These are phyloP conservation scores for Saccostrea echinata DNA, from an alignment of 1,140 invertebrate genomes.

Conservation along the genomic window DNA sequence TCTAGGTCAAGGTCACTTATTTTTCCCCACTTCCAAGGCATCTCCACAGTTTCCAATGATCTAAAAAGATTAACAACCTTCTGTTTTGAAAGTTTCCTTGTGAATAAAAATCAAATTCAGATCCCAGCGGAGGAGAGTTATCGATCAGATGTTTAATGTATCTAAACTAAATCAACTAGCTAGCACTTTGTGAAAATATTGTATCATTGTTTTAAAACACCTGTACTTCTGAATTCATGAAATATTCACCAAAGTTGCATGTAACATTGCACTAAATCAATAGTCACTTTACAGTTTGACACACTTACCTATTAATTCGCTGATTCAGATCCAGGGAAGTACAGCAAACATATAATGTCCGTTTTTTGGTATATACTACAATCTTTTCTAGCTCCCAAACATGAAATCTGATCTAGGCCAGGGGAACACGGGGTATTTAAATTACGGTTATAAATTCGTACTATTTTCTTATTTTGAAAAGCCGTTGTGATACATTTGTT, in stretches of 20 bases:
- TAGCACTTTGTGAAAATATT: neutral
- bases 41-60: neutral
- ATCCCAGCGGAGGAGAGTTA: neutral
- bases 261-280: neutral
- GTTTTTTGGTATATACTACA: neutral
- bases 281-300: neutral
- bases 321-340: neutral
- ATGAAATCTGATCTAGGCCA: slow-evolving; percentile 25
- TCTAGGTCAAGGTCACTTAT: slow-evolving; percentile 28
- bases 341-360: neutral
- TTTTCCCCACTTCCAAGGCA: slow-evolving; percentile 32
- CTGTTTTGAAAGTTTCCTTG: too few species aligned
- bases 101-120: too few species aligned
- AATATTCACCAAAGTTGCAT: neutral
- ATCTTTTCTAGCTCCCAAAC: neutral
- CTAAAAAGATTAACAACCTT: too few species aligned
- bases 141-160: neutral
- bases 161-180: neutral
- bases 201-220: neutral
- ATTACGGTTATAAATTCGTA: neutral
- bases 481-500: neutral
- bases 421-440: neutral
- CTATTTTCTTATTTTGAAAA: neutral
- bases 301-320: neutral
- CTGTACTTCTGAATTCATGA: neutral